Conservation (phyloP, 53 echinoderm and acorn worm species). For the Arbacia lixula region DNA sequence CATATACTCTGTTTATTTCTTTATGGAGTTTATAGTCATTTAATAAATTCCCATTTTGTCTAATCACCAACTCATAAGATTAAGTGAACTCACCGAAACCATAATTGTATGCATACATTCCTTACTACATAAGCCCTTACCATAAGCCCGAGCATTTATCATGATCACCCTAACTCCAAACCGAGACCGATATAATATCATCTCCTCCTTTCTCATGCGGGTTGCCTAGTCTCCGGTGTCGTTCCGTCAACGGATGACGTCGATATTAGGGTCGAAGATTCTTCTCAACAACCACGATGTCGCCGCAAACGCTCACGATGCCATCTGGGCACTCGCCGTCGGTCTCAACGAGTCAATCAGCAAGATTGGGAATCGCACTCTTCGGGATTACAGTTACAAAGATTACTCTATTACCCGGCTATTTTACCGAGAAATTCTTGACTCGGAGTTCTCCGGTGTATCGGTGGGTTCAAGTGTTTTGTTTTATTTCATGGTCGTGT, state of each 20-base stretch:
- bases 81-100: no score
- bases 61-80: no score
- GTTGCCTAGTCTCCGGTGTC: not conserved
- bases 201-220: no score
- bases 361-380: conserved; percentile 20
- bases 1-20: no score
- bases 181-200: no score
- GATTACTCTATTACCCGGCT: conserved; percentile 32
- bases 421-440: conserved; percentile 36
- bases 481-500: not conserved
- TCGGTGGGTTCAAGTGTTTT: conserved; percentile 61
- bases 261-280: not conserved
- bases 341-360: conserved; percentile 60
- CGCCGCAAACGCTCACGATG: conserved; percentile 65
- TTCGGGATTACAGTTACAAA: conserved; percentile 50
- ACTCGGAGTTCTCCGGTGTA: conserved; percentile 62
- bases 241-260: not conserved
- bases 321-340: conserved; percentile 64
- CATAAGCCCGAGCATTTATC: no score
- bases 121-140: no score
- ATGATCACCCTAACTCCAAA: no score
- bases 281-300: conserved; percentile 51
- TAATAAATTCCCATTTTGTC: no score
- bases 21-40: no score
- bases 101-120: no score